Evolutionary conservation across 2,797 vertebrate genomes (phyloP), one percentile per base, ranked within the genome.

Genomic region (Telmatherina bonti): DNA sequence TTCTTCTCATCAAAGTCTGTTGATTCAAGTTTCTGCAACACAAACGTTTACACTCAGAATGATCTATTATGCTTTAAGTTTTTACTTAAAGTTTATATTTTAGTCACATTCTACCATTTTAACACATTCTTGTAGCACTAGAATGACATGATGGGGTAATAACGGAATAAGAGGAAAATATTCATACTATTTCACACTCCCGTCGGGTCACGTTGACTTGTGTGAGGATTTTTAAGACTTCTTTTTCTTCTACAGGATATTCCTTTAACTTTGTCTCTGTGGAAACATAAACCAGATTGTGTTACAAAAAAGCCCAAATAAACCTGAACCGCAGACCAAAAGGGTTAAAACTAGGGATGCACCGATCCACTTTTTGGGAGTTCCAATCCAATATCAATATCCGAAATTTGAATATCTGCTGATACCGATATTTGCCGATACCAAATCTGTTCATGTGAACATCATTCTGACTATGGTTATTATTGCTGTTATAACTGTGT

Each of bases 1-100:
- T 97, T 99, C 89, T 97, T 99, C 91, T 99, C 97, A 7, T 97
- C 96, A 53, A 99, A 99, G 79, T 98, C 96, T 0, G 91, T 94
- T 0, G 96, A 94, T 82, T 99, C 98, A 2, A 99, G 94, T 89
- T 93, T 97, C 98, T 99, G 79, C 4, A 76, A 85, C 1, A 59
- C 13, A 71, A 74, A 15, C 24, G 4, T 24, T 56, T 2, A 31
- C 15, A n/a, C 16, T 49, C 0, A 33, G 35, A 38, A 33, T 2
- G 31, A 10, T 41, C 18, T 9, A 15, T 15, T 38, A 13, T 38
- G 13, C 31, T 33, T 33, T 33, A 33, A 33, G 7, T 1, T n/a
- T 55, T 38, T 43, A 7, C 18, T 18, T 7, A 18, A 36, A 41
- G 38, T 20, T 20, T 7, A 20, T 7, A 20, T 20, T 43, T 43